A percentile compares a stretch with the other conserved stretches of the same genome.
phyloP scores from a whole-genome alignment of 2,113 vertebrate species.

The Romanogobio albipinnatus region DNA sequence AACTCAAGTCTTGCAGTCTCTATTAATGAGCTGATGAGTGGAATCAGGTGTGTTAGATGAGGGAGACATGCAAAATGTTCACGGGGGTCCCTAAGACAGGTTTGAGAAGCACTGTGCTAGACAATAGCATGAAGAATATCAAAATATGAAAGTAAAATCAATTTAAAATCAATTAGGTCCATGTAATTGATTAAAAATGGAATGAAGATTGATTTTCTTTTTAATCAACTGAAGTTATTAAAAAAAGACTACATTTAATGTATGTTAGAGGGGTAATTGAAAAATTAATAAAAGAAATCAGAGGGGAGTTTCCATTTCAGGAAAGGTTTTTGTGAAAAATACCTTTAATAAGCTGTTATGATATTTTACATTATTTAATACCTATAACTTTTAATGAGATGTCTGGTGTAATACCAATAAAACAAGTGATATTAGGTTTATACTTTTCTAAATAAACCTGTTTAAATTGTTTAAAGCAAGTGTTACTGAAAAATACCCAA shows the following conservation, averaged over 20 bases:
- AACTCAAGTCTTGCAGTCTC: too few relatives aligned
- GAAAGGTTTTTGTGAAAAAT: background rate
- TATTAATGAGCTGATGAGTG: too few relatives aligned
- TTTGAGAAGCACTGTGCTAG: too few relatives aligned
- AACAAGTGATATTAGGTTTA: background rate
- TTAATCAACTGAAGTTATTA: slow-evolving; percentile 71
- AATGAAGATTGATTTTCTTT: slow-evolving; percentile 58
- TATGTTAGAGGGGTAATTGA: slow-evolving; percentile 53
- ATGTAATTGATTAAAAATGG: slow-evolving; percentile 56
- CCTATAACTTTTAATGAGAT: background rate
- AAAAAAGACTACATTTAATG: slow-evolving; percentile 59
- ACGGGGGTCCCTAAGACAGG: too few relatives aligned
- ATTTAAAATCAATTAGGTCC: slow-evolving; percentile 59
- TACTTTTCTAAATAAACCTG: background rate
- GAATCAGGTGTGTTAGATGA: too few relatives aligned
- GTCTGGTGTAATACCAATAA: background rate
- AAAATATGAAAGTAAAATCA: slow-evolving; percentile 59
- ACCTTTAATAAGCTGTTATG: background rate
- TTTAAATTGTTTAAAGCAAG: background rate
- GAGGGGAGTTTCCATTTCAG: slow-evolving; percentile 50
- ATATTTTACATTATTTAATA: background rate
- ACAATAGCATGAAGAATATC: slow-evolving; percentile 33
- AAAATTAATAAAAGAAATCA: slow-evolving; percentile 66
- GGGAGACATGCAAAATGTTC: too few relatives aligned
- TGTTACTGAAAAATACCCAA: background rate